Evolutionary conservation across 2,888 invertebrate genomes (phyloP).

Genomic region (Bellardia bayeri): DNA sequence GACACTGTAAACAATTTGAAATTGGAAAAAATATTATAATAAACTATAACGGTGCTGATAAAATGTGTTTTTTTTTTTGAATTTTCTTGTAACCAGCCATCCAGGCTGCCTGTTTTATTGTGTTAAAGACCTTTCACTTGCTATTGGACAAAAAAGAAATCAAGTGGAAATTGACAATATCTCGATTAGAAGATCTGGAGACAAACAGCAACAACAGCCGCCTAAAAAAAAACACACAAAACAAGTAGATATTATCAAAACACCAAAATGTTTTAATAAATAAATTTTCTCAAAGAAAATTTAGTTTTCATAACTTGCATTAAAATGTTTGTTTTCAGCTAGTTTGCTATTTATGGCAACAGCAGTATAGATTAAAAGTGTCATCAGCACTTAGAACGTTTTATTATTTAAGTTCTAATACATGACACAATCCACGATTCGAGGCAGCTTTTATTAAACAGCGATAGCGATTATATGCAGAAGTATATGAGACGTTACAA

Average conservation of each 20-base stretch:
- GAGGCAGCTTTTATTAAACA: no score
- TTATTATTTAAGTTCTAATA: no score
- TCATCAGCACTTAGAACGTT: no score
- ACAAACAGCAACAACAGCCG: neutral
- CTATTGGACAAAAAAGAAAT: constrained; percentile 48
- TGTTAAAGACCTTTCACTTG: constrained; percentile 68
- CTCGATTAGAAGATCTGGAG: constrained; percentile 59
- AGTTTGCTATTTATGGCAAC: no score
- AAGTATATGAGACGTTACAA: no score
- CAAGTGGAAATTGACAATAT: constrained; percentile 68
- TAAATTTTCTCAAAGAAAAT: neutral
- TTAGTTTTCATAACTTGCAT: neutral
- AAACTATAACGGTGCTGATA: constrained; percentile 63
- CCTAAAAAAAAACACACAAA: neutral
- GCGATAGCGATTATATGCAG: no score
- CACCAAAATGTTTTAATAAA: constrained; percentile 30
- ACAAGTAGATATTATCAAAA: constrained; percentile 60
- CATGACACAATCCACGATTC: no score
- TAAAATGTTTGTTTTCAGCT: no score
- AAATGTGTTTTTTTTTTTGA: constrained; percentile 30
- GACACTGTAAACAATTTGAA: constrained; percentile 66
- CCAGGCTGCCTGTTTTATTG: constrained; percentile 48
- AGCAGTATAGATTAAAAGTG: no score
- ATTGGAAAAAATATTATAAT: constrained; percentile 14
- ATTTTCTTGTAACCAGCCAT: constrained; percentile 39